Evolutionary conservation across 2,113 vertebrate genomes (phyloP), one percentile per base, ranked within the genome.

Genomic region (Pseudopodoces humilis): DNA sequence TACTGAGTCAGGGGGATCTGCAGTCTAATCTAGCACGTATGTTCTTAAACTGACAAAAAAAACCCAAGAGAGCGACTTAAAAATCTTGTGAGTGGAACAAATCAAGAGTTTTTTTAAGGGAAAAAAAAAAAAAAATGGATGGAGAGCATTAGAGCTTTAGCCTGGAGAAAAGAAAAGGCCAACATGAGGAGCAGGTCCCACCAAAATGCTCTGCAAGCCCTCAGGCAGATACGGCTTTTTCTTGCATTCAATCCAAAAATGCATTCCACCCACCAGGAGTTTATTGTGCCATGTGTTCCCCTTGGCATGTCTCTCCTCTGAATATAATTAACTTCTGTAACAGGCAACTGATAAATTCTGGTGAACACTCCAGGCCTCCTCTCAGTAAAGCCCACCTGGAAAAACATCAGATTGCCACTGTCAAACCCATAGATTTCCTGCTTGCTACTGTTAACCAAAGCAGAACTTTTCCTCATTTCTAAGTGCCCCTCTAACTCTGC

Each of bases 251-350:
- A 59, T 90, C 75, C 37, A 92, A 78, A 95, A 94, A 64, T 59
- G 41, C n/a, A 79, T 85, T 96, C 90, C 79, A 95, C 67, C 67
- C 56, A 85, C 55, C 62, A 65, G 76, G 49, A 95, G 25, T 76
- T 92, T 69, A 83, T 65, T 72, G 68, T 86, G 68, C 80, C 71
- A 13, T 80, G 82, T 88, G 55, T 69, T 92, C 55, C 46, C 33
- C 24, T 91, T 80, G 80, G 86, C 65, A 84, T 63, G 12, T 50
- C 11, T 86, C 33, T 63, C 33, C 37, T 78, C 65, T 87, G 78
- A 91, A 85, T 41, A 87, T 84, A 91, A 77, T 52, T 95, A 92
- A 86, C 59, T 95, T 76, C 71, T 94, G 65, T 89, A 91, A 46
- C 20, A 70, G 52, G 52, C 60, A 86, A 80, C 50, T 59, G 72